These are phyloP conservation scores for Eupeodes corollae DNA, from an alignment of 1,140 invertebrate species.

Conservation along the genomic window DNA sequence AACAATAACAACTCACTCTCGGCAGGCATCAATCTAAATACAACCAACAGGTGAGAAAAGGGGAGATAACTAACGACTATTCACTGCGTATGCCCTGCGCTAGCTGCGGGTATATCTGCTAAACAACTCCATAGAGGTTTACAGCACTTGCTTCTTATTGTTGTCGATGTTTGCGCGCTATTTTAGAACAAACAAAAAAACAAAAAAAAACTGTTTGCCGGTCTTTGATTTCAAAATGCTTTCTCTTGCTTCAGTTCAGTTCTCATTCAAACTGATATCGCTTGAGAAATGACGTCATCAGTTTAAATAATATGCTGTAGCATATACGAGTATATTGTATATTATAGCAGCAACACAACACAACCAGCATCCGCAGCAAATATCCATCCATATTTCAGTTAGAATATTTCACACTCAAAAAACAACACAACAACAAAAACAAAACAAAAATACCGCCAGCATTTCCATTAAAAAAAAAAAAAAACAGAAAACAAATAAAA, in stretches of 20 bases:
- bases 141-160: neutral
- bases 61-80: slow-evolving; percentile 3
- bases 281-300: neutral
- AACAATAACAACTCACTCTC: neutral
- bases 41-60: slow-evolving; percentile 6
- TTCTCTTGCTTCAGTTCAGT: neutral
- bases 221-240: too few species aligned
- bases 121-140: too few species aligned
- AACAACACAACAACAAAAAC: neutral
- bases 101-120: too few species aligned
- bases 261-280: neutral
- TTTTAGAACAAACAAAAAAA: neutral
- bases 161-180: neutral
- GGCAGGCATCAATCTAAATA: slow-evolving; percentile 3
- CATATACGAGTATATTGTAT: too few species aligned
- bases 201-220: too few species aligned
- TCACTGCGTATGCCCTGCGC: neutral
- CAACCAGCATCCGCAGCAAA: too few species aligned
- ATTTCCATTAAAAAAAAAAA: neutral
- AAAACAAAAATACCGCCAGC: neutral
- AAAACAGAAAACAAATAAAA: too few species aligned
- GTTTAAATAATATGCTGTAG: too few species aligned
- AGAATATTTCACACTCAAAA: neutral
- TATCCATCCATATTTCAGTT: too few species aligned
- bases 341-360: too few species aligned